phyloP scores from a whole-genome alignment of 2,888 invertebrate species.

The Zhuqinia jingwanae region DNA sequence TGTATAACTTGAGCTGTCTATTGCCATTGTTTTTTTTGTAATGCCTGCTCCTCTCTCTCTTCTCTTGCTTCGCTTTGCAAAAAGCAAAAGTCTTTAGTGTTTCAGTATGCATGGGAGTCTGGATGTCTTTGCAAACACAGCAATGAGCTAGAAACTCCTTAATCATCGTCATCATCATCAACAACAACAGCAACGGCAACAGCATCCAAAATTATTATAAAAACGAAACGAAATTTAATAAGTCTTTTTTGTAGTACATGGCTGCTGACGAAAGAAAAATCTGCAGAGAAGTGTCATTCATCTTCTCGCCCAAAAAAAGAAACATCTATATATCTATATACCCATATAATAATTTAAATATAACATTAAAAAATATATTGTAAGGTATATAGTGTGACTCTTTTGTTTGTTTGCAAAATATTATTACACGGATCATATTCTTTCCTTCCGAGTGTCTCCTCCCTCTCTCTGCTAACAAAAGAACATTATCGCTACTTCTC shows the following conservation, averaged over 20 bases:
- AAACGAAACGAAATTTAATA: neutral
- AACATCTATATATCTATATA: no score
- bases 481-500: slow-evolving; percentile 10
- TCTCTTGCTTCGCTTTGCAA: neutral
- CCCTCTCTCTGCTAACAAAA: no score
- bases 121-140: neutral
- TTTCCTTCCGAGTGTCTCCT: slow-evolving; percentile 1
- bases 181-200: no score
- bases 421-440: slow-evolving; percentile 35
- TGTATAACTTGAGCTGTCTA: no score
- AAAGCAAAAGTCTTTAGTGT: no score
- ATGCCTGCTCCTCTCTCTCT: neutral
- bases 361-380: no score
- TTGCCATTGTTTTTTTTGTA: no score
- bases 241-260: neutral
- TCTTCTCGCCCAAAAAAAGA: no score
- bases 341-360: no score
- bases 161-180: neutral
- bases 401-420: neutral
- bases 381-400: no score
- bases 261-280: neutral
- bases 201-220: no score
- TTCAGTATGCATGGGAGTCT: no score
- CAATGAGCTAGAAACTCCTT: slow-evolving; percentile 37
- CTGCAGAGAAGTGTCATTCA: slow-evolving; percentile 37